Evolutionary conservation across 2,797 vertebrate genomes (phyloP).

Genomic region (Xiphorhynchus erythropygius): DNA sequence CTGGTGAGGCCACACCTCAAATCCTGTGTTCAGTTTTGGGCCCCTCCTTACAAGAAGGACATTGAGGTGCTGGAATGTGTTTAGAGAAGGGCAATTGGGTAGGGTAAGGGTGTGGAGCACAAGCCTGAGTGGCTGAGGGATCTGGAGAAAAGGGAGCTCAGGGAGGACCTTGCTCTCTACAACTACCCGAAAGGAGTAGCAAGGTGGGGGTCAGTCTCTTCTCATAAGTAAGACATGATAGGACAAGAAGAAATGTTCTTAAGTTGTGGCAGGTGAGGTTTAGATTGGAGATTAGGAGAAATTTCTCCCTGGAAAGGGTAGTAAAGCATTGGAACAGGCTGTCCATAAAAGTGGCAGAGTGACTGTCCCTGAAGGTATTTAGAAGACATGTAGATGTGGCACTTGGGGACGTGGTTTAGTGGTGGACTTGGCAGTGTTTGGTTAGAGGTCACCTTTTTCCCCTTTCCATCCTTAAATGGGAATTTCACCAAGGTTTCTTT

Average conservation of each 20-base stretch:
- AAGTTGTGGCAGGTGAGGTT: not conserved
- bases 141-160: not conserved
- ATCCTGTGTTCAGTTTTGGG: not conserved
- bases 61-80: not conserved
- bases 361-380: not conserved
- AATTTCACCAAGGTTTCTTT: not conserved
- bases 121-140: not conserved
- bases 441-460: not conserved
- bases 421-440: not conserved
- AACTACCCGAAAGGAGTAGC: not conserved
- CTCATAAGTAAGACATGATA: not conserved
- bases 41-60: not conserved
- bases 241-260: not conserved
- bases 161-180: not conserved
- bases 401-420: not conserved
- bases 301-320: not conserved
- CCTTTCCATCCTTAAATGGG: not conserved
- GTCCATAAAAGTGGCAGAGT: not conserved
- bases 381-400: not conserved
- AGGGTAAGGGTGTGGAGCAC: not conserved
- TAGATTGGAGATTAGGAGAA: not conserved
- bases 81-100: not conserved
- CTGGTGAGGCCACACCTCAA: not conserved
- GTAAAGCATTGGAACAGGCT: not conserved
- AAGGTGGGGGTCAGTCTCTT: fast-evolving